Evolutionary conservation across 2,888 invertebrate species (phyloP).

Genomic region (Sinotaia quadrata): DNA sequence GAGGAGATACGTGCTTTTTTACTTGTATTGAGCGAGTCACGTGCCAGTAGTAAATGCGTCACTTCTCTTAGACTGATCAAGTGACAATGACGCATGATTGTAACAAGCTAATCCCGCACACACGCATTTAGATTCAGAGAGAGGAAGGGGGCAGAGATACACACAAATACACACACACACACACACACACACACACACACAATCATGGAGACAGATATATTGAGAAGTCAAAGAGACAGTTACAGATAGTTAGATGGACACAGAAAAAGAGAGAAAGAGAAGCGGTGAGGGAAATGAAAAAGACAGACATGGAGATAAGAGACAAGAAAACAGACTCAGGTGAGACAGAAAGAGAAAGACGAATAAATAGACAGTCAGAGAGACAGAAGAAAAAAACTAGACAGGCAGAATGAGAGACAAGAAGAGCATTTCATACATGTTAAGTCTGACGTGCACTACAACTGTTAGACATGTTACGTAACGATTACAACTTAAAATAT

Average conservation of each 20-base stretch:
- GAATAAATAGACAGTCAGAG: constrained; percentile 16
- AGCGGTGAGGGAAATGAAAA: background rate
- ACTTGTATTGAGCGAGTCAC: no score
- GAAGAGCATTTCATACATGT: no score
- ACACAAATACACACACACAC: no score
- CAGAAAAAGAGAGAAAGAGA: background rate
- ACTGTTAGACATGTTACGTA: no score
- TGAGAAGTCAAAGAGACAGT: constrained; percentile 8
- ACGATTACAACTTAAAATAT: no score
- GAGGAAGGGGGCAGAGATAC: constrained; percentile 12
- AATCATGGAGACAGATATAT: constrained; percentile 13
- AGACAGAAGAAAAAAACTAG: constrained; percentile 15
- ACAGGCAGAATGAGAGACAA: constrained; percentile 9
- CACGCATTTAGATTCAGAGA: no score
- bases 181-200: no score
- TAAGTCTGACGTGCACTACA: no score
- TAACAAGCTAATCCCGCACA: no score
- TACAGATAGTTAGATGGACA: constrained; percentile 8
- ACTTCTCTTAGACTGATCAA: no score
- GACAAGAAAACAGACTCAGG: constrained; percentile 5
- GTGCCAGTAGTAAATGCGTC: no score
- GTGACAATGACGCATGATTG: no score
- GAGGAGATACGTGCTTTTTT: background rate
- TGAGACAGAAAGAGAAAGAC: constrained; percentile 14
- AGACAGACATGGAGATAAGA: constrained; percentile 4